phyloP scores from a whole-genome alignment of 2,797 vertebrate genomes.

The Acipenser ruthenus region DNA sequence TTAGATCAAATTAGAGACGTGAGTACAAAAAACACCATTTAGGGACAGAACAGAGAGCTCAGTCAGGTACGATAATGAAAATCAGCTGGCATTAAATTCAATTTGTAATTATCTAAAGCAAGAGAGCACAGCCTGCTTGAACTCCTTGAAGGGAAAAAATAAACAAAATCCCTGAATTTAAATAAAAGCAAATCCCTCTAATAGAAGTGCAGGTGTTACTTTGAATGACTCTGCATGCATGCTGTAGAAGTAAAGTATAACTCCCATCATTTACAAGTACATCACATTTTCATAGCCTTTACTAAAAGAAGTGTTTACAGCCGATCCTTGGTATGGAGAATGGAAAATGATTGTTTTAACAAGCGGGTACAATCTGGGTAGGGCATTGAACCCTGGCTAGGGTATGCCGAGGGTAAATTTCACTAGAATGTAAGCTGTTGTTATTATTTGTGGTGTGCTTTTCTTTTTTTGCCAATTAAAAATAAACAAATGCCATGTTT shows the following conservation, averaged over 20 bases:
- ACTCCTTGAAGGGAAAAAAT: neutral
- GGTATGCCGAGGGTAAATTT: too few species aligned
- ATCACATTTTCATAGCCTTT: neutral
- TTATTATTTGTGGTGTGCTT: too few species aligned
- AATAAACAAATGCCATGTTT: too few species aligned
- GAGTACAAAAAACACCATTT: neutral
- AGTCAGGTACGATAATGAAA: neutral
- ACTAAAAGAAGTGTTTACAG: slow-evolving; percentile 1
- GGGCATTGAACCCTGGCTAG: neutral
- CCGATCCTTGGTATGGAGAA: neutral
- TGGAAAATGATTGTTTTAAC: neutral
- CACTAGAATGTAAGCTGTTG: too few species aligned
- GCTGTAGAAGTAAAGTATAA: slow-evolving; percentile 46
- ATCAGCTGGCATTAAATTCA: neutral
- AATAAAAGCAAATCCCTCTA: slow-evolving; percentile 17
- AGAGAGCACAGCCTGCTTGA: neutral
- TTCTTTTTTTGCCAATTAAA: too few species aligned
- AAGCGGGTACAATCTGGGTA: neutral
- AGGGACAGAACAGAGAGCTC: neutral
- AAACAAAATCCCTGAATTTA: neutral
- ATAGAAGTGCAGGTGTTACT: slow-evolving; percentile 42
- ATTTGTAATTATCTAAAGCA: neutral
- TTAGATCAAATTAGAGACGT: neutral
- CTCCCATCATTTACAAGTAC: slow-evolving; percentile 19
- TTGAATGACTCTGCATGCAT: slow-evolving; percentile 52